These are phyloP conservation scores for Gephyroberyx darwinii DNA, from an alignment of 2,797 vertebrate genomes.

Conservation along the genomic window DNA sequence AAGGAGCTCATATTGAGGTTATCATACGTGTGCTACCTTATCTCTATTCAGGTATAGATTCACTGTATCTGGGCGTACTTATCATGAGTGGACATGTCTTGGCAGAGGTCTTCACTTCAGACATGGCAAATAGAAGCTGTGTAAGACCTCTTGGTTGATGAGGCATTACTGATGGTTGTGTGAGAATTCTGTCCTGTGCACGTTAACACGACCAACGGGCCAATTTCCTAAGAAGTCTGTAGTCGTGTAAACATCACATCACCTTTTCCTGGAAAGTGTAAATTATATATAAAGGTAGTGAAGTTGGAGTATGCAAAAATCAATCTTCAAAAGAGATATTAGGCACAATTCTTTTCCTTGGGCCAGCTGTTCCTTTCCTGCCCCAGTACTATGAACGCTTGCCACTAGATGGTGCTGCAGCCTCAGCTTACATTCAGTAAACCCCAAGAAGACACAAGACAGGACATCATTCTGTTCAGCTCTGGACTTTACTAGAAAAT, in stretches of 20 bases:
- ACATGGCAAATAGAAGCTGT: neutral
- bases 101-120: neutral
- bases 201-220: too few species aligned
- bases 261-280: neutral
- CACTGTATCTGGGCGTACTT: neutral
- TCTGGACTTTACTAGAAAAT: too few species aligned
- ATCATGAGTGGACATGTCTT: neutral
- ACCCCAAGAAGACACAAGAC: neutral
- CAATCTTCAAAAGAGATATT: too few species aligned
- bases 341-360: too few species aligned
- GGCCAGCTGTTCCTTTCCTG: too few species aligned
- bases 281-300: conserved; percentile 2
- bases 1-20: conserved; percentile 68
- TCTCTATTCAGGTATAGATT: neutral
- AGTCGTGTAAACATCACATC: neutral
- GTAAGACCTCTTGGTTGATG: neutral
- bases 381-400: too few species aligned
- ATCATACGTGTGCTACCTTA: neutral
- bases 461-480: neutral
- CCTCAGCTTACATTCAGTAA: neutral
- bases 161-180: neutral
- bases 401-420: too few species aligned
- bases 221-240: too few species aligned
- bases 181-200: too few species aligned
- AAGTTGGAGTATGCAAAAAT: too few species aligned